Base-by-base conservation (phyloP, 2,797 vertebrate genomes). In the Cyprinella venusta region DNA sequence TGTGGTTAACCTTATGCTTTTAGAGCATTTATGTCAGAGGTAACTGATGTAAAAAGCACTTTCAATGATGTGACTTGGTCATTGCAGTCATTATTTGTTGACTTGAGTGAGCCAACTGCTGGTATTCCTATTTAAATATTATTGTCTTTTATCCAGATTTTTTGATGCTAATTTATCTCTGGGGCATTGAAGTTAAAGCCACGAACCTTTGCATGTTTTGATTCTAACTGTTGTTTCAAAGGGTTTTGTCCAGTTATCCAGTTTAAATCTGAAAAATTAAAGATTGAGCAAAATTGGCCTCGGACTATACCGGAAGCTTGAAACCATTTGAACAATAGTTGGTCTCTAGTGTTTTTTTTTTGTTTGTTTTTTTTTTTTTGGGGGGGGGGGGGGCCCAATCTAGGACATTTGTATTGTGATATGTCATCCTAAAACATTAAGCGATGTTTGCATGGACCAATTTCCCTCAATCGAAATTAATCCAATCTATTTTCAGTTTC, bases 21-120 rank as follows among this genome's bases (percentile, higher is more conserved):
- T 75, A 68, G 50, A 54, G 50, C 45, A 45, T 45, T 76, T 26
- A 45, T 75, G 71, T 68, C 80, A 68, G 70, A 76, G 63, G 48
- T 76, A 42, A 82, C n/a, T 82, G 64, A 82, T 82, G 80, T 65
- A 76, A 36, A 82, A 76, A 82, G 45, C 61, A 67, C 50, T 75
- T 81, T 45, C 26, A 52, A 13, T 76, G 80, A 75, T 16, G 48
- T 65, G 71, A 65, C 33, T 18, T 82, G 72, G 56, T 48, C 61
- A 45, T 52, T 16, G 21, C 70, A 54, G 59, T 54, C 61, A 54
- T 75, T 82, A 67, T 82, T 76, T 68, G 36, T 67, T 76, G 36
- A 82, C 56, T 52, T 21, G 21, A 81, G 38, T 36, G 19, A 72
- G 42, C 8, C 21, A 4, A 48, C 13, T 81, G 68, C 56, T 72